Evolutionary conservation across 92 coral and sea anemone genomes (phyloP), one percentile per base, ranked within the genome.

Genomic region (Porites lobata): DNA sequence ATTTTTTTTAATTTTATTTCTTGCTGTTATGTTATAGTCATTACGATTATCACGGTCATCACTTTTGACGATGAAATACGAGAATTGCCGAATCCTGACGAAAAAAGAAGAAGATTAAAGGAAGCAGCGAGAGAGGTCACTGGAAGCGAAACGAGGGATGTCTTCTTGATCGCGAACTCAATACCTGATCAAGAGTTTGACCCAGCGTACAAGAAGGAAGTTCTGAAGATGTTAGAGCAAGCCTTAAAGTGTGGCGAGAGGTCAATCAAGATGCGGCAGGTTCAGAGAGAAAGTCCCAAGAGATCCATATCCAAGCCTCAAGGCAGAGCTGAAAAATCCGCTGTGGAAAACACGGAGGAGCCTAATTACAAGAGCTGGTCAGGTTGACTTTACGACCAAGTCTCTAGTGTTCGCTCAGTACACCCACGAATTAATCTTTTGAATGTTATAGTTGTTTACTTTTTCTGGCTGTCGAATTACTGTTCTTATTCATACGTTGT

Each of bases 41-140:
- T 81, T 58, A 54, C 57, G 3, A 69, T 69, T 38, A 69, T 81
- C 21, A 81, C 85, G 7, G 85, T 69, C 8, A 26, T 81, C 9
- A 81, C 85, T 2, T 69, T 66, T 70, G 85, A 81, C 7, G 85
- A 81, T 47, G 69, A 69, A 69, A 20, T 81, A 76, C 56, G 18
- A 8, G 69, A 18, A 17, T 53, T 2, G 68, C 29, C 12, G 6
- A 81, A 81, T 15, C 53, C 85, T 38, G 69, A 29, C 1, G 43
- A 69, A 69, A 13, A 69, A 69, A 58, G 77, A n/a, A 15, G 57
- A 53, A 68, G 8, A 26, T 29, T 69, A 18, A 56, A 8, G 21
- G 47, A 81, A 68, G 77, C 58, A 9, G 85, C 85, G 8, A 9
- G 15, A 3, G 77, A 81, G 29, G 58, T 81, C 29, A 81, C 76